Base-by-base conservation (phyloP, 2,113 vertebrate species). In the Cryptotis parvus region DNA sequence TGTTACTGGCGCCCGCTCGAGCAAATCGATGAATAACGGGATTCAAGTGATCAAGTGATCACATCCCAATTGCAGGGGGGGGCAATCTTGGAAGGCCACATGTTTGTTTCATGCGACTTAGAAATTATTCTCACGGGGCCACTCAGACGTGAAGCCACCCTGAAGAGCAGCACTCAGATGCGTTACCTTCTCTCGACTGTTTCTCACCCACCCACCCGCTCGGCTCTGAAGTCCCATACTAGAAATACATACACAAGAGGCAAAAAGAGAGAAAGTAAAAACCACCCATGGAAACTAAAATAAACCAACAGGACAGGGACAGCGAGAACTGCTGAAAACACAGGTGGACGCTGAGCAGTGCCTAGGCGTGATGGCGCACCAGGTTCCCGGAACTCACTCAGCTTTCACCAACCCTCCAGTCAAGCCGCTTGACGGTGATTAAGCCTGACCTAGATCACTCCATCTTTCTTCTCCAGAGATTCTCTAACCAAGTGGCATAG, bases 71-170 rank as follows among this genome's bases (percentile, higher is more conserved):
- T n/a, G n/a, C n/a, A n/a, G n/a, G n/a, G n/a, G n/a, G n/a, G n/a
- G n/a, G n/a, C n/a, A 91, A 74, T 81, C 41, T 86, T 84, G 43
- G 82, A 84, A 88, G 90, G 33, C 95, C 93, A 87, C 83, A 90
- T 88, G 91, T 94, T 95, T 96, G 94, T 95, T 95, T 96, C 86
- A 78, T 76, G 83, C 80, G 77, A 90, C 94, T 96, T 92, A 94
- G 73, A 94, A 97, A 96, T 78, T 86, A 94, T 97, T 95, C 95
- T 92, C 88, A 96, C 91, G 85, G 94, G 92, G 78, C 95, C 94
- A 94, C 82, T 85, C 90, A 94, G 94, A 94, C 93, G 74, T 94
- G 88, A 94, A 93, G 94, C 95, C 93, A 84, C 90, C 96, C 84
- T 91, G 90, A 94, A 96, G 65, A 88, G 68, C 84, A 90, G 83